A percentile compares a stretch with the other conserved stretches of the same genome.
These are phyloP conservation scores for Lithophane ornitopus DNA, from an alignment of 2,888 invertebrate genomes.

Conservation along the genomic window DNA sequence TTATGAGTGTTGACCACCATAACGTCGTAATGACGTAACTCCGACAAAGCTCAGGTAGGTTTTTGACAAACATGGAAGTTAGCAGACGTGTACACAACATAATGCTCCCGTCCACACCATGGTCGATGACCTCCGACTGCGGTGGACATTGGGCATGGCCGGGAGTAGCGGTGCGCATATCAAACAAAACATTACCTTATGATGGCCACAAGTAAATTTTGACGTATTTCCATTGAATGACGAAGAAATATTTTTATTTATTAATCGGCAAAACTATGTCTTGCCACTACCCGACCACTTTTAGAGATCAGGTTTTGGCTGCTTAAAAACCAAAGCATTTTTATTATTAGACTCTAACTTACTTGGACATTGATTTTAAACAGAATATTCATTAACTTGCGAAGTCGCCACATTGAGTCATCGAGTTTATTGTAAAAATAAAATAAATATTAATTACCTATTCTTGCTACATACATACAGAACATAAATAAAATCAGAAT, in stretches of 20 bases:
- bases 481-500: conserved; percentile 10
- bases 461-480: background rate
- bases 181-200: conserved; percentile 71
- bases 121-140: conserved; percentile 82
- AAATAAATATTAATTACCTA: background rate
- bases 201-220: conserved; percentile 50
- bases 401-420: background rate
- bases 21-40: conserved; percentile 64
- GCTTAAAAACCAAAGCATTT: background rate
- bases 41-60: conserved; percentile 57
- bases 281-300: background rate
- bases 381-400: background rate
- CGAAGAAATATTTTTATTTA: conserved; percentile 5
- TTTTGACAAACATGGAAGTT: conserved; percentile 62
- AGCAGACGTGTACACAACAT: conserved; percentile 59
- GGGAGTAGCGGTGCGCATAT: conserved; percentile 81
- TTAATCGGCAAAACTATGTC: background rate
- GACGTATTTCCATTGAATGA: conserved; percentile 3
- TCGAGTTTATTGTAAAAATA: background rate
- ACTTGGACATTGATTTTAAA: conserved; percentile 9
- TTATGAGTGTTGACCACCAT: conserved; percentile 33
- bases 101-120: conserved; percentile 71
- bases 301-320: conserved; percentile 10
- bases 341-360: background rate
- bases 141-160: conserved; percentile 77